phyloP scores from a whole-genome alignment of 2,113 vertebrate species.

The Oenanthe oenanthe region DNA sequence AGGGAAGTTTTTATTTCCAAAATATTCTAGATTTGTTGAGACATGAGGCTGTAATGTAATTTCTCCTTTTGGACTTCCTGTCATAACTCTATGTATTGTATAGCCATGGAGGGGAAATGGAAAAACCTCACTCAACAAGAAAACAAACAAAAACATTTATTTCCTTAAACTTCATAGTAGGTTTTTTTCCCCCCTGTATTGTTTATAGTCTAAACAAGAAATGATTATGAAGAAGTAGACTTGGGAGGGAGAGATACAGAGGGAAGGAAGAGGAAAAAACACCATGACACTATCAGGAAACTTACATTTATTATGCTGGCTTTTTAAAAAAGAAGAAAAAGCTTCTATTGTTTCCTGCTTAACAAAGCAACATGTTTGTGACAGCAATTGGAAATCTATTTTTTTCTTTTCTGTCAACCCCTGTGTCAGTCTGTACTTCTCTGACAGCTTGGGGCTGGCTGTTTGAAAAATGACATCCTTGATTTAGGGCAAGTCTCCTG shows the following conservation, averaged over 20 bases:
- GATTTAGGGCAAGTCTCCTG: background rate
- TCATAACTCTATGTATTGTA: background rate
- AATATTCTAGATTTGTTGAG: background rate
- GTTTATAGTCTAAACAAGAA: background rate
- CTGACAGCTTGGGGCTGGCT: background rate
- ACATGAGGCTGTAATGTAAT: background rate
- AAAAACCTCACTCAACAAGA: background rate
- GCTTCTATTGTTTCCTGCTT: background rate
- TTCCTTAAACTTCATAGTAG: background rate
- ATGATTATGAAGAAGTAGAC: background rate
- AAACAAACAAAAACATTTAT: background rate
- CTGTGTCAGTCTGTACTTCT: background rate
- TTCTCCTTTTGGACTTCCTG: background rate
- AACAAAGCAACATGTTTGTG: background rate
- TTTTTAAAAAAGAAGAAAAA: background rate
- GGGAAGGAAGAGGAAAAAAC: background rate
- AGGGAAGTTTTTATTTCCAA: background rate
- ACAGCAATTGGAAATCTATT: background rate
- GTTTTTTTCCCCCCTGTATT: fast-evolving
- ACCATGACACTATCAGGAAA: background rate
- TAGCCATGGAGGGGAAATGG: background rate
- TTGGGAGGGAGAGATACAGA: background rate
- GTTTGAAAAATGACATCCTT: background rate
- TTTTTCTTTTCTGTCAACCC: background rate
- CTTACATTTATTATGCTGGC: background rate